These are phyloP conservation scores for Eclectus roratus DNA, from an alignment of 2,113 vertebrate genomes.

Conservation along the genomic window DNA sequence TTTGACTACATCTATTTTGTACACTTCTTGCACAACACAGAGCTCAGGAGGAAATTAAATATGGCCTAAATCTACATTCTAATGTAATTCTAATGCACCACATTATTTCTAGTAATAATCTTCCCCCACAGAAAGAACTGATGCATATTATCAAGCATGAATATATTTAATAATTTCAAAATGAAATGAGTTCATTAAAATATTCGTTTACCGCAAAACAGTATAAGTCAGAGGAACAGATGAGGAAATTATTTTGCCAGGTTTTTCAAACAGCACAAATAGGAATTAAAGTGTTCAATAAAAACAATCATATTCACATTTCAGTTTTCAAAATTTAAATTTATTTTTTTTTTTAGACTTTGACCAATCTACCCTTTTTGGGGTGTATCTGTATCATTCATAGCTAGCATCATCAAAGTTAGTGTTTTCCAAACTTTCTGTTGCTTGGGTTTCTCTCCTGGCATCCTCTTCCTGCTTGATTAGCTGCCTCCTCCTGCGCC, in stretches of 20 bases:
- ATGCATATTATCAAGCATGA: conserved; percentile 6
- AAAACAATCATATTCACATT: neutral
- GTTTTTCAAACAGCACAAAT: neutral
- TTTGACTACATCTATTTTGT: neutral
- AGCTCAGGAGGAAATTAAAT: conserved; percentile 38
- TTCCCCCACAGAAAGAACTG: neutral
- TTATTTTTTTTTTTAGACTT: neutral
- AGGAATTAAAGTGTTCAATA: neutral
- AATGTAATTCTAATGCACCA: conserved; percentile 24
- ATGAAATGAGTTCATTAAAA: conserved; percentile 33
- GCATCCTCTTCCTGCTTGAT: neutral
- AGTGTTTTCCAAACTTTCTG: neutral
- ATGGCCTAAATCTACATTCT: conserved; percentile 21
- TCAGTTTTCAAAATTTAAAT: neutral
- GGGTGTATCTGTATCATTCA: neutral
- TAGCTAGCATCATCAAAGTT: neutral
- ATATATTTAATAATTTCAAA: conserved; percentile 43
- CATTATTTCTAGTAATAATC: conserved; percentile 30
- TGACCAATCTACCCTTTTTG: neutral
- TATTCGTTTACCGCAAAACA: neutral
- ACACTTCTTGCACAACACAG: neutral
- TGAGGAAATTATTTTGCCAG: neutral
- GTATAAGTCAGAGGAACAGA: neutral
- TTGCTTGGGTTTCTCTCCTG: neutral
- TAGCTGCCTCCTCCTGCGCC: neutral